Conservation (phyloP, 2,888 invertebrate species). For the Phasia obesa region DNA sequence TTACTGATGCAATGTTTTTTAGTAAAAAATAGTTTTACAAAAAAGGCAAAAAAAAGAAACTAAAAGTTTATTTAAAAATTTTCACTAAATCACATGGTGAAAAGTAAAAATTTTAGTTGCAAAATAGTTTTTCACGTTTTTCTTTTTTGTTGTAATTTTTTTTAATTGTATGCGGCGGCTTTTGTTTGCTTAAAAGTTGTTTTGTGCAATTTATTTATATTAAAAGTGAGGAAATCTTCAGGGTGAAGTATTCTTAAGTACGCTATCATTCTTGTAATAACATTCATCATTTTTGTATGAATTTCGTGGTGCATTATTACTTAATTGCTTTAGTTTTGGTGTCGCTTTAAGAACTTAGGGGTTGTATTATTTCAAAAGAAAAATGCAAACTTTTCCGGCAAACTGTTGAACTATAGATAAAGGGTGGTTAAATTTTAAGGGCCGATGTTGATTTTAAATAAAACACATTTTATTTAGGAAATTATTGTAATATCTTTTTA, state of each 20-base stretch:
- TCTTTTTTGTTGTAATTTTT: not conserved
- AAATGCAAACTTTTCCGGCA: too few species aligned
- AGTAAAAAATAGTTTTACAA: constrained; percentile 42
- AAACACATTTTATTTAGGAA: too few species aligned
- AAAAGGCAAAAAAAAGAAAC: constrained; percentile 26
- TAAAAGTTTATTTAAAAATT: constrained; percentile 48
- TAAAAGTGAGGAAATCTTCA: constrained; percentile 21
- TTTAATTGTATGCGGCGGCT: constrained; percentile 47
- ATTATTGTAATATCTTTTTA: too few species aligned
- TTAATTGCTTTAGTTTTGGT: not conserved
- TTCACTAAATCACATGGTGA: constrained; percentile 41
- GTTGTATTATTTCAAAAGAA: too few species aligned
- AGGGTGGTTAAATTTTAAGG: too few species aligned
- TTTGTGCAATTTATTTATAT: constrained; percentile 40
- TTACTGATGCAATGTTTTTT: constrained; percentile 40
- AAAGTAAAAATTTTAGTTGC: constrained; percentile 26
- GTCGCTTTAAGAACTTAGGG: not conserved
- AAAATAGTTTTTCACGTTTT: constrained; percentile 14
- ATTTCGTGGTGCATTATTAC: constrained; percentile 2
- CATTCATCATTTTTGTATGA: constrained; percentile 11
- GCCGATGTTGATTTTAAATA: too few species aligned
- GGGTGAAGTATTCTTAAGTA: constrained; percentile 11
- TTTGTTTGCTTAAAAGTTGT: constrained; percentile 42
- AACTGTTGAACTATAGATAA: too few species aligned
- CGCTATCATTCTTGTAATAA: not conserved